Conservation (phyloP, 2,888 invertebrate genomes). For the Thereva nobilitata region DNA sequence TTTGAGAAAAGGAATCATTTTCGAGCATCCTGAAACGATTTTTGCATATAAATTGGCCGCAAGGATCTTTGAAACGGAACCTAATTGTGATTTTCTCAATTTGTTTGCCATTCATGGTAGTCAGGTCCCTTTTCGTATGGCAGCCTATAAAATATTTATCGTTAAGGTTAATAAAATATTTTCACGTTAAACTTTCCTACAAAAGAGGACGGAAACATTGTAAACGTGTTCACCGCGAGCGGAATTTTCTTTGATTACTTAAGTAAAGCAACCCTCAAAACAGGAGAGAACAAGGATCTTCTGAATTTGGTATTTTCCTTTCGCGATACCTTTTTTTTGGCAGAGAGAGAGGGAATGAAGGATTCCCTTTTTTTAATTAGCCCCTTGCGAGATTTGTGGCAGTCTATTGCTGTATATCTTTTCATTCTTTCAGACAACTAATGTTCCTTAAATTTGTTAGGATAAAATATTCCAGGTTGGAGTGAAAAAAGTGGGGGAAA, state of each 20-base stretch:
- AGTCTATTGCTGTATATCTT: not conserved
- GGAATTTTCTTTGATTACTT: conserved; percentile 26
- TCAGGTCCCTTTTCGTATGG: not conserved
- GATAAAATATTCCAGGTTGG: no score
- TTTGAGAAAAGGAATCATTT: conserved; percentile 20
- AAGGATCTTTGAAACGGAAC: conserved; percentile 43
- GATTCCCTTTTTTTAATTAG: conserved; percentile 32
- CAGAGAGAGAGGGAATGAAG: not conserved
- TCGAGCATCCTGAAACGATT: conserved; percentile 22
- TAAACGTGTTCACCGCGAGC: not conserved
- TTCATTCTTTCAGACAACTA: no score
- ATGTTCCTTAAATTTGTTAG: no score
- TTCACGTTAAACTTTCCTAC: not conserved
- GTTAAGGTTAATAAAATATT: conserved; percentile 32
- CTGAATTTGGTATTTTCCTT: conserved; percentile 4
- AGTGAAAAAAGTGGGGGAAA: no score
- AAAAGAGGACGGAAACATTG: conserved; percentile 10
- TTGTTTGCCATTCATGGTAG: conserved; percentile 44
- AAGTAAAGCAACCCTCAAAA: conserved; percentile 5
- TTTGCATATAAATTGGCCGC: conserved; percentile 32
- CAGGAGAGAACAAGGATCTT: conserved; percentile 11
- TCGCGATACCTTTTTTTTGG: not conserved
- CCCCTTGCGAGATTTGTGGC: conserved; percentile 27
- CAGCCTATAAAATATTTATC: conserved; percentile 33
- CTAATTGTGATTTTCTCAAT: conserved; percentile 47